phyloP scores from a whole-genome alignment of 2,113 vertebrate genomes.

The Grammomys surdaster region DNA sequence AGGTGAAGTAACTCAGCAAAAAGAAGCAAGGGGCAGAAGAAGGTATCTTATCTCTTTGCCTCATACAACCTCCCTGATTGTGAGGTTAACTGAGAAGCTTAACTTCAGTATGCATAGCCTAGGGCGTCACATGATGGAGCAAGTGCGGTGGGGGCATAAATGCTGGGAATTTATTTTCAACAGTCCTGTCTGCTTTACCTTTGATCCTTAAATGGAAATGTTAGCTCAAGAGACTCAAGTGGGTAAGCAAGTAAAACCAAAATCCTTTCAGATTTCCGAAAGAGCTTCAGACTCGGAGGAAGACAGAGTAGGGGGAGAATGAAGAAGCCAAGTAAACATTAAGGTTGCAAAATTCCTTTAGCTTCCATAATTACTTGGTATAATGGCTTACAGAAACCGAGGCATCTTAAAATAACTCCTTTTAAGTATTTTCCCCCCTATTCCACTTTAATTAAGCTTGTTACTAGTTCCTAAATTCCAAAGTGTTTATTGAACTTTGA shows the following conservation, averaged over 20 bases:
- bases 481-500: conserved; percentile 59
- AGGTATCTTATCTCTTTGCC: not conserved
- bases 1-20: no score
- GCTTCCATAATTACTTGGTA: conserved; percentile 58
- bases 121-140: not conserved
- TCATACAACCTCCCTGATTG: not conserved
- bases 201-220: conserved; percentile 26
- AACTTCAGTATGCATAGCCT: not conserved
- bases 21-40: not conserved
- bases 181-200: not conserved
- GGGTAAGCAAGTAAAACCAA: conserved; percentile 32
- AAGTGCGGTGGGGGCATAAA: not conserved
- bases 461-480: conserved; percentile 58
- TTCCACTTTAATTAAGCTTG: conserved; percentile 73
- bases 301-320: not conserved
- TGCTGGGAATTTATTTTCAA: not conserved
- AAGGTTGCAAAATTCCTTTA: conserved; percentile 64
- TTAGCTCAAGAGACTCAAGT: conserved; percentile 47
- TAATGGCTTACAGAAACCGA: conserved; percentile 62
- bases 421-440: conserved; percentile 49
- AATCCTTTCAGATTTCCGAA: conserved; percentile 40
- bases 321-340: not conserved
- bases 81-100: not conserved
- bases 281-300: conserved; percentile 1
- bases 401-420: conserved; percentile 67